phyloP scores from a whole-genome alignment of 2,113 vertebrate species.

The Nannospalax galili region DNA sequence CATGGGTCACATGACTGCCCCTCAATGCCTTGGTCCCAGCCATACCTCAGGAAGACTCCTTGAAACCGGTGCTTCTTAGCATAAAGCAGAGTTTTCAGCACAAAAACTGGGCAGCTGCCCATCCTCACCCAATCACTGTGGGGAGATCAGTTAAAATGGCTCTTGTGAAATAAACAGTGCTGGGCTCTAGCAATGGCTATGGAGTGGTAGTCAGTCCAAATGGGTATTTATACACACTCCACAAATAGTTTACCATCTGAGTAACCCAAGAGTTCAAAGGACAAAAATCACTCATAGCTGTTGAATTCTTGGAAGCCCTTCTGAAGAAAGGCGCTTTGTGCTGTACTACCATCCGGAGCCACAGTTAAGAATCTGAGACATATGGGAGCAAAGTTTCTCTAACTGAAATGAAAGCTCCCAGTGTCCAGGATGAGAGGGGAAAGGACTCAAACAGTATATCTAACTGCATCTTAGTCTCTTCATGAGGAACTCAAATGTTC shows the following conservation, averaged over 20 bases:
- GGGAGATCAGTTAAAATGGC: neutral
- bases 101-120: neutral
- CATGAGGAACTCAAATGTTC: conserved; percentile 33
- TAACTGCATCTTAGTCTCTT: neutral
- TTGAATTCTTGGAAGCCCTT: neutral
- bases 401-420: neutral
- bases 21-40: neutral
- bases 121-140: neutral
- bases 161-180: neutral
- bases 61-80: neutral
- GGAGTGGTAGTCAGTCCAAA: neutral
- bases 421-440: neutral
- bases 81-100: neutral
- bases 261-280: neutral
- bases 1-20: neutral
- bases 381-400: too few species aligned
- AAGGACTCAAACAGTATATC: too few species aligned
- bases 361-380: neutral
- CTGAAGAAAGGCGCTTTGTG: neutral
- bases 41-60: neutral
- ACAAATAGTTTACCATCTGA: neutral
- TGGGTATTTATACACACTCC: neutral
- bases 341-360: too few species aligned
- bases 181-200: neutral
- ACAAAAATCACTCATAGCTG: neutral